phyloP scores from a whole-genome alignment of 2,888 invertebrate species.

The Ormyrus labotus region DNA sequence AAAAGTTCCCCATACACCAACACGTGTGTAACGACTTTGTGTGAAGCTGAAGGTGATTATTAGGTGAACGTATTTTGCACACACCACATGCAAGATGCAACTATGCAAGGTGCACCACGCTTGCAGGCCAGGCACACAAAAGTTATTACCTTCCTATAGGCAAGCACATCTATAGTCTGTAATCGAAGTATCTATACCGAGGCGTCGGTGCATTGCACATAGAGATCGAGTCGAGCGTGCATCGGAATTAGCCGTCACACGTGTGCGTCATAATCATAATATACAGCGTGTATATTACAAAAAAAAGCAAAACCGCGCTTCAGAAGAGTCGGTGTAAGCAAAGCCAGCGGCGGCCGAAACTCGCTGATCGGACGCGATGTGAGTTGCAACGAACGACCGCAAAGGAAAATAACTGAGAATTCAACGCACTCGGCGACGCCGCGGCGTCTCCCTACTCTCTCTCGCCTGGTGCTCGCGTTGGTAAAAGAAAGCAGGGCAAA shows the following conservation, averaged over 20 bases:
- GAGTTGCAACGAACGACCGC: slow-evolving; percentile 31
- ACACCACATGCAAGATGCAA: too few relatives aligned
- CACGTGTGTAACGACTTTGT: too few relatives aligned
- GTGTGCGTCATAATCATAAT: neutral
- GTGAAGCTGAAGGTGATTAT: too few relatives aligned
- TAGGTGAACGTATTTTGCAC: too few relatives aligned
- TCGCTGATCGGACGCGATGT: slow-evolving; percentile 26
- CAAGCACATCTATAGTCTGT: neutral
- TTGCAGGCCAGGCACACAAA: too few relatives aligned
- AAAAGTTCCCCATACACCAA: too few relatives aligned
- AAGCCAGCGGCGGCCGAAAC: neutral
- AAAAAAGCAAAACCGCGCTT: too few relatives aligned
- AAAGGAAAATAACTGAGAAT: slow-evolving; percentile 6
- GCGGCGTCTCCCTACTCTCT: neutral
- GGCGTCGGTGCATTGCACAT: neutral
- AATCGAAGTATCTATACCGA: neutral
- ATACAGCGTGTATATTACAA: neutral
- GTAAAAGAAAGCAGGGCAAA: neutral
- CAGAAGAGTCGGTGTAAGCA: too few relatives aligned
- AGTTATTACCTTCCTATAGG: too few relatives aligned
- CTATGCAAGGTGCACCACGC: too few relatives aligned
- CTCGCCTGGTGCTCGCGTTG: neutral
- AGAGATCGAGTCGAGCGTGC: neutral
- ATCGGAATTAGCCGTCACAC: neutral
- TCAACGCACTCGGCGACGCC: neutral